These are phyloP conservation scores for Nomada fabriciana DNA, from an alignment of 2,888 invertebrate species.

Conservation along the genomic window DNA sequence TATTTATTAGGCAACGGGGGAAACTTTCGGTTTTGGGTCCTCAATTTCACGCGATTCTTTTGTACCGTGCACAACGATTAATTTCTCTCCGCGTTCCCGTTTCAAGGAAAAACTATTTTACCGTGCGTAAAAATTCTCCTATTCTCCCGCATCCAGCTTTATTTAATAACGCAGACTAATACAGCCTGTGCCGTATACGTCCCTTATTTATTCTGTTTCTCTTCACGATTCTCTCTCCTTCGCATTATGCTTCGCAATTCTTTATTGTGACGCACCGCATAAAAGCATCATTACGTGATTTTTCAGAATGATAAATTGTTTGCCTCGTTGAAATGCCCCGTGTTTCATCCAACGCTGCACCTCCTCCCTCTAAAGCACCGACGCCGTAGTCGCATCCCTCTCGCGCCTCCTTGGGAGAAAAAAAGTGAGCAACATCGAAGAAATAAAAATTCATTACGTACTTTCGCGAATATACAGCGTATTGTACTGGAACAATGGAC, in stretches of 20 bases:
- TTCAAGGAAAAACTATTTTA: constrained; percentile 4
- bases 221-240: neutral
- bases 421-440: constrained; percentile 50
- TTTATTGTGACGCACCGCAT: constrained; percentile 44
- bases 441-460: constrained; percentile 62
- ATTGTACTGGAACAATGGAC: constrained; percentile 58
- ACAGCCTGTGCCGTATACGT: constrained; percentile 4
- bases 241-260: constrained; percentile 35
- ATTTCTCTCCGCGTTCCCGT: neutral
- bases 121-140: neutral
- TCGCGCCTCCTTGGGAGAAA: neutral
- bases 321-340: constrained; percentile 5
- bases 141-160: constrained; percentile 12
- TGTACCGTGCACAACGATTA: neutral
- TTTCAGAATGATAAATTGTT: constrained; percentile 58
- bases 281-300: constrained; percentile 54
- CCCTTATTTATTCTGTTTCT: constrained; percentile 46
- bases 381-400: neutral
- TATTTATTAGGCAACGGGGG: constrained; percentile 25
- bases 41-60: constrained; percentile 14
- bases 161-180: constrained; percentile 52
- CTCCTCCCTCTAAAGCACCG: neutral
- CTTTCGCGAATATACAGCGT: constrained; percentile 32
- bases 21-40: constrained; percentile 9
- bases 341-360: neutral